Percentiles rank a stretch among this genome's conserved stretches.
Conservation (phyloP, 2,888 invertebrate genomes). For the Epistrophe eligans region DNA sequence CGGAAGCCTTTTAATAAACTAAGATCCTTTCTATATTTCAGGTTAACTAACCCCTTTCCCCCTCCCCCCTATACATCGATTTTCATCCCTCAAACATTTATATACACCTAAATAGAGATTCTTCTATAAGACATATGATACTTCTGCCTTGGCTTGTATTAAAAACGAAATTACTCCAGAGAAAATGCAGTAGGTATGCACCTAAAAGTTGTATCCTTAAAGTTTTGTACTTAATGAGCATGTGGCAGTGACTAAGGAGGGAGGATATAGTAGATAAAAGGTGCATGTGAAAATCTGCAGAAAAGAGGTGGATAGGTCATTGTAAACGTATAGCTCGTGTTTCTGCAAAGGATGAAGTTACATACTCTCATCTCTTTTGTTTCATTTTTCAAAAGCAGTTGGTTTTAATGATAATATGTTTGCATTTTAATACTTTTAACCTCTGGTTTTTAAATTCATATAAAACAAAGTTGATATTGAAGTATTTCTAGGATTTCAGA, state of each 20-base stretch:
- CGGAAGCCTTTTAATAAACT: slow-evolving; percentile 21
- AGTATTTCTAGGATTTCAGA: slow-evolving; percentile 33
- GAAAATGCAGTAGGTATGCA: slow-evolving; percentile 30
- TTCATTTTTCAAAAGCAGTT: slow-evolving; percentile 8
- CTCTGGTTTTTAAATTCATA: background rate
- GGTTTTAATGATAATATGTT: slow-evolving; percentile 53
- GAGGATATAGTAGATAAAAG: slow-evolving; percentile 1
- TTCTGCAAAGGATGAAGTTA: slow-evolving; percentile 44
- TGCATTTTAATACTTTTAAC: slow-evolving; percentile 11
- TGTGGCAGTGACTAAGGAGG: slow-evolving; percentile 21
- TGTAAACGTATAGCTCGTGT: slow-evolving; percentile 37
- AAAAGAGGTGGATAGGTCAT: slow-evolving; percentile 47
- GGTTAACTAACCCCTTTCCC: too few species aligned
- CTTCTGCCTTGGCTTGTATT: slow-evolving; percentile 10
- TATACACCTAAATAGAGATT: background rate
- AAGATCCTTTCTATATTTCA: background rate
- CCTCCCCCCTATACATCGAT: too few species aligned
- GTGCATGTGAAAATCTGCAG: slow-evolving; percentile 2
- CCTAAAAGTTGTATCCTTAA: slow-evolving; percentile 64
- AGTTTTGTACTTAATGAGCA: slow-evolving; percentile 51
- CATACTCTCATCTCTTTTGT: slow-evolving; percentile 14
- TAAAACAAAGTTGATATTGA: slow-evolving; percentile 10
- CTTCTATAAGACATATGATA: slow-evolving; percentile 44
- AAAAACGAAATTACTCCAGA: slow-evolving; percentile 30
- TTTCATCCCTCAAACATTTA: background rate